Evolutionary conservation across 2,113 vertebrate genomes (phyloP), one percentile per base, ranked within the genome.

Genomic region (Rhea pennata): DNA sequence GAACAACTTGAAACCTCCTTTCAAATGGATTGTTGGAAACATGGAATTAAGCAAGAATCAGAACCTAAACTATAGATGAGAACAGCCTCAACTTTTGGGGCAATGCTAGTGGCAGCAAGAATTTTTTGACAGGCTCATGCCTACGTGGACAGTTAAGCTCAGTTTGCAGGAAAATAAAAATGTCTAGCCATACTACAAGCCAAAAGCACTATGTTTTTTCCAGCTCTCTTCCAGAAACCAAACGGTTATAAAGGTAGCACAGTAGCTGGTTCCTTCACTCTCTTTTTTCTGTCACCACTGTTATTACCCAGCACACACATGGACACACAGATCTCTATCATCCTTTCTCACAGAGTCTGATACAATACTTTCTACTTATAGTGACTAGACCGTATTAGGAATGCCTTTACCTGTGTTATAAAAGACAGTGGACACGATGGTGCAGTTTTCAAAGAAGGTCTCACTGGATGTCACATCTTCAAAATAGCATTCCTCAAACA

Each of bases 371-470:
- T 50, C 33, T 27, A 44, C 81, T n/a, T 51, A 61, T 3, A 8
- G 64, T 69, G 36, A 23, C n/a, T 40, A 75, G 9, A 26, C 11
- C 5, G 1, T 4, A 50, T 42, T 61, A 76, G 17, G 64, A 78
- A 21, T 44, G 21, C 46, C 44, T 80, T 95, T 96, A 99, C 99
- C 99, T 40, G 99, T 99, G 96, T 99, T 99, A 65, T 99, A 99
- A 97, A 99, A 99, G 90, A 98, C 27, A 1, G 99, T 99, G 33
- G 98, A 98, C 93, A 98, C 98, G 74, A 99, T 98, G 85, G 99
- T 99, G 97, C 99, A 99, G 79, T 99, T 99, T 97, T 99, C 99
- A 59, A 99, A 99, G 97, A 99, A 99, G 53, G 99, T 99, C 93
- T 99, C 99, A 2, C 97, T 99, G 22, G 99, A 99, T 77, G 95